Conservation (phyloP, 2,797 vertebrate species). For the Limosa lapponica region DNA sequence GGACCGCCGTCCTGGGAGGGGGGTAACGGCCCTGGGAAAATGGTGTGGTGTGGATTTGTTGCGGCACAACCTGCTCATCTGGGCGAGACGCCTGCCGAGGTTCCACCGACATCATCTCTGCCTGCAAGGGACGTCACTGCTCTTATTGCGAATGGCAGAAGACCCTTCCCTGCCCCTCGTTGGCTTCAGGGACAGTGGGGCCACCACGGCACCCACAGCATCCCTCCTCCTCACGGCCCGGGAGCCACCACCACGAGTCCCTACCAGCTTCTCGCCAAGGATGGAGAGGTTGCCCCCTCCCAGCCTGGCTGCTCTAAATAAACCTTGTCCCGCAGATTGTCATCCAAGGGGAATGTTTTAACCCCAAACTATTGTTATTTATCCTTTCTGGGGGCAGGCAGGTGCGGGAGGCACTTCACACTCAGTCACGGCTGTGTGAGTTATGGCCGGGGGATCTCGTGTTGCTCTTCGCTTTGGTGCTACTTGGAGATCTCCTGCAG, state of each 20-base stretch:
- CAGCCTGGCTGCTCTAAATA: not conserved
- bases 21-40: not conserved
- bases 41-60: not conserved
- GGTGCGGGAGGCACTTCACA: not conserved
- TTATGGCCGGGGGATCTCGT: not conserved
- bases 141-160: not conserved
- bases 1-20: not conserved
- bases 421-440: not conserved
- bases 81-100: not conserved
- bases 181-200: rapidly evolving
- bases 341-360: constrained; percentile 33
- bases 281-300: not conserved
- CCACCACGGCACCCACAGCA: rapidly evolving
- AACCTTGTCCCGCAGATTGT: constrained; percentile 27
- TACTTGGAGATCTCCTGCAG: not conserved
- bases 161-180: rapidly evolving
- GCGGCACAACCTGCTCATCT: not conserved
- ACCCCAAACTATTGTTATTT: constrained; percentile 48
- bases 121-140: not conserved
- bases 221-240: rapidly evolving
- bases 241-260: not conserved
- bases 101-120: not conserved
- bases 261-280: not conserved
- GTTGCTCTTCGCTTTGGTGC: not conserved
- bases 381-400: not conserved